Evolutionary conservation across 1,140 invertebrate genomes (phyloP).

Genomic region (Magallana ariakensis): DNA sequence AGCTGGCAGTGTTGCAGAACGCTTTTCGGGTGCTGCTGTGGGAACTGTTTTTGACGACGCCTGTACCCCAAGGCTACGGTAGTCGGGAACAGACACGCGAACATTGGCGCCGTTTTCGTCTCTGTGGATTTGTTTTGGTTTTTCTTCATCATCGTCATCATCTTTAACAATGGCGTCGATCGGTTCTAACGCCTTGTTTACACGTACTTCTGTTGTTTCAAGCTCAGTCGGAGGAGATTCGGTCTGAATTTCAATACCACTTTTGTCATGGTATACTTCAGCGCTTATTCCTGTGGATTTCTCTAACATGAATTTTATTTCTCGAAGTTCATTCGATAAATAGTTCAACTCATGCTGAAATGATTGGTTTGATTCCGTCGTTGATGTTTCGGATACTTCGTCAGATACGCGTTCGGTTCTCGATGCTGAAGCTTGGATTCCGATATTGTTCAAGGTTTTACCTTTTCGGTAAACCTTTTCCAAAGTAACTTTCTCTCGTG

Average conservation of each 20-base stretch:
- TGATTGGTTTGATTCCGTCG: slow-evolving; percentile 37
- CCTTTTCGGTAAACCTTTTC: slow-evolving; percentile 20
- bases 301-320: slow-evolving; percentile 59
- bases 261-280: slow-evolving; percentile 50
- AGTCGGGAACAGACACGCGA: slow-evolving; percentile 54
- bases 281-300: slow-evolving; percentile 58
- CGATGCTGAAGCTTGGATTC: background rate
- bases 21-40: slow-evolving; percentile 3
- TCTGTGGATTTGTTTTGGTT: background rate
- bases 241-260: slow-evolving; percentile 20
- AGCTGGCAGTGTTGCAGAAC: background rate
- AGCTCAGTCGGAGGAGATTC: background rate
- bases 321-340: slow-evolving; percentile 60
- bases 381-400: slow-evolving; percentile 49
- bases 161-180: slow-evolving; percentile 30
- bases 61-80: slow-evolving; percentile 47
- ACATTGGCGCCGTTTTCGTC: slow-evolving; percentile 14
- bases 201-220: slow-evolving; percentile 39
- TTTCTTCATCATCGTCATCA: background rate
- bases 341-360: slow-evolving; percentile 53
- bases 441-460: slow-evolving; percentile 41
- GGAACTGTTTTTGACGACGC: background rate
- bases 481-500: slow-evolving; percentile 9
- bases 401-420: slow-evolving; percentile 33
- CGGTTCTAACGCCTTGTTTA: slow-evolving; percentile 17